These are phyloP conservation scores for Escarpia spicata DNA, from an alignment of 2,888 invertebrate species.

Conservation along the genomic window DNA sequence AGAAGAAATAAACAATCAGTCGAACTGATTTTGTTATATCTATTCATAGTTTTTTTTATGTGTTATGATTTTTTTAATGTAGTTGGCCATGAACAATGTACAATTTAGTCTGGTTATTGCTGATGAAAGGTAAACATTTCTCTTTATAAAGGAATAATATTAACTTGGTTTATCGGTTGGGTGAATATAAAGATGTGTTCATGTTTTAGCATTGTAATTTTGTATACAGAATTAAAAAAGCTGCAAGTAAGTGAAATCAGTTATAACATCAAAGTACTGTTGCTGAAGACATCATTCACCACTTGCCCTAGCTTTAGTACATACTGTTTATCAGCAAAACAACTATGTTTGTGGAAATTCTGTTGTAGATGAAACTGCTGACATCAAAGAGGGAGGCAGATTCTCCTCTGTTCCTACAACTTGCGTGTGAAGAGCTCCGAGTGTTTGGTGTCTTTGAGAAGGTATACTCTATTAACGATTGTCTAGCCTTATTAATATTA, in stretches of 20 bases:
- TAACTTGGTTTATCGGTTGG: no score
- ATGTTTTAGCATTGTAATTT: neutral
- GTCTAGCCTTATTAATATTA: no score
- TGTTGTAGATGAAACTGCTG: constrained; percentile 62
- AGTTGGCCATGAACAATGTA: no score
- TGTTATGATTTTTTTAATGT: no score
- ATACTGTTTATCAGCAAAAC: neutral
- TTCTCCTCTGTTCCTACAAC: constrained; percentile 62
- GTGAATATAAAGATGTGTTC: neutral
- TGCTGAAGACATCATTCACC: no score
- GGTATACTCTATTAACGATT: constrained; percentile 43
- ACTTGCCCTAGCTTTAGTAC: neutral
- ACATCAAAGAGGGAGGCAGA: constrained; percentile 64
- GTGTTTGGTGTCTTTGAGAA: constrained; percentile 63
- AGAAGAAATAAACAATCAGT: neutral
- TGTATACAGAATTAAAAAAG: no score
- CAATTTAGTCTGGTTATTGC: no score
- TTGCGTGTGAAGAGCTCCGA: constrained; percentile 66
- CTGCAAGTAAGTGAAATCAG: no score
- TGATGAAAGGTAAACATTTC: no score
- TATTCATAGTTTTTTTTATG: no score
- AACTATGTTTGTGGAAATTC: neutral
- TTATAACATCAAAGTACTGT: no score
- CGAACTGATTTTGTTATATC: neutral
- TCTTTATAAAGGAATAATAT: no score